Evolutionary conservation across 2,888 invertebrate species (phyloP).

Genomic region (Stenodema calcarata): DNA sequence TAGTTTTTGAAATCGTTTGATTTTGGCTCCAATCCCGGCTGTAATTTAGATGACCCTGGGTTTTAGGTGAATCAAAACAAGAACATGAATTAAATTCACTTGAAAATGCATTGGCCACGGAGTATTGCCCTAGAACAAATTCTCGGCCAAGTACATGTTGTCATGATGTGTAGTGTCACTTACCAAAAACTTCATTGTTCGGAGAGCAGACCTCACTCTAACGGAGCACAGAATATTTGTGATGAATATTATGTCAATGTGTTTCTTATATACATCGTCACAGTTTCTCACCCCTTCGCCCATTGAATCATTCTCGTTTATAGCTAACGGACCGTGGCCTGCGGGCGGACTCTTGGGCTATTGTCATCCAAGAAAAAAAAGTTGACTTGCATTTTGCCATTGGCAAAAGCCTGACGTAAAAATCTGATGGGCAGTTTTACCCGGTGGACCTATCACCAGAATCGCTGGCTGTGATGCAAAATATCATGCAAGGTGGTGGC

Average conservation of each 20-base stretch:
- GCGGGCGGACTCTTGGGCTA: slow-evolving; percentile 4
- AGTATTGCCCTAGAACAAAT: too few relatives aligned
- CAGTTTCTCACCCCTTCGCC: slow-evolving; percentile 25
- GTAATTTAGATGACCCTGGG: too few relatives aligned
- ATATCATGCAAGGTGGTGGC: background rate
- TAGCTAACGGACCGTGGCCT: slow-evolving; percentile 33
- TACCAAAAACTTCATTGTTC: slow-evolving; percentile 1
- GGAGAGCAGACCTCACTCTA: background rate
- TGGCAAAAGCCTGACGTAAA: slow-evolving; percentile 18
- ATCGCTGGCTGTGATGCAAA: background rate
- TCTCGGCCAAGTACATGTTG: too few relatives aligned
- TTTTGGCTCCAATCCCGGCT: too few relatives aligned
- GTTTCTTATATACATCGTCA: slow-evolving; percentile 43
- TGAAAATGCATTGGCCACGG: too few relatives aligned
- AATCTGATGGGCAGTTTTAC: background rate
- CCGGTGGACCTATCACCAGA: background rate
- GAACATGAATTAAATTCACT: too few relatives aligned
- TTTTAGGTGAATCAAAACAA: too few relatives aligned
- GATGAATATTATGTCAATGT: slow-evolving; percentile 34
- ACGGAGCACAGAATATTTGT: background rate
- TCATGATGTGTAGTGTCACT: background rate
- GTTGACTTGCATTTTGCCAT: slow-evolving; percentile 36
- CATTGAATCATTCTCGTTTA: slow-evolving; percentile 8
- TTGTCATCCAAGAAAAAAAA: slow-evolving; percentile 14
- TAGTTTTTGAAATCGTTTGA: too few relatives aligned